Percentiles rank a stretch among this genome's conserved stretches.
Evolutionary conservation across 2,888 invertebrate genomes (phyloP).

Genomic region (Phytoseiulus persimilis): DNA sequence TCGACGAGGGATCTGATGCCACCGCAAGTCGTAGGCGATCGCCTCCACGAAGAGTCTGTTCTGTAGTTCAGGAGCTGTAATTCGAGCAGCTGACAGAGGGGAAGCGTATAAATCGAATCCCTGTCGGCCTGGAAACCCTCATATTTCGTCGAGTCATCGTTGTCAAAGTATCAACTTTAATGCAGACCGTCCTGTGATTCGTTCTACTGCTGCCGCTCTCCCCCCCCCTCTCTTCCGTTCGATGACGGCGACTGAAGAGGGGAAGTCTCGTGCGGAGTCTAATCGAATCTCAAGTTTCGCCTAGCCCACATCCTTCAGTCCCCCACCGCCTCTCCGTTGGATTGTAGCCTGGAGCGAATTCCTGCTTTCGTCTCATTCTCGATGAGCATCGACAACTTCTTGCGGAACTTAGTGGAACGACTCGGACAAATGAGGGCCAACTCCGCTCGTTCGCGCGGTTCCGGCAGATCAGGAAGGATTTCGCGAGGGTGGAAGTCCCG

Average conservation of each 20-base stretch:
- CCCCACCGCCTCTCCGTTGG: not conserved
- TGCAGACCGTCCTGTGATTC: not conserved
- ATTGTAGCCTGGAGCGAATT: not conserved
- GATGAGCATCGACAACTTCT: not conserved
- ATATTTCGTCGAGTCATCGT: not conserved
- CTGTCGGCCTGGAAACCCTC: not conserved
- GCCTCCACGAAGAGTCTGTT: too few relatives aligned
- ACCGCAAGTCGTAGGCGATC: too few relatives aligned
- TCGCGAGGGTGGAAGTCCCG: not conserved
- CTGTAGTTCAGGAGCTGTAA: not conserved
- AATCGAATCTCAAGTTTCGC: slow-evolving; percentile 5
- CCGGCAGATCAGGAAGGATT: too few relatives aligned
- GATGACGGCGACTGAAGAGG: not conserved
- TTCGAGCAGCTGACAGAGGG: not conserved
- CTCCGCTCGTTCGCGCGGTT: too few relatives aligned
- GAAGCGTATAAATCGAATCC: not conserved
- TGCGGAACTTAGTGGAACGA: not conserved
- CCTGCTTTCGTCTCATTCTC: not conserved
- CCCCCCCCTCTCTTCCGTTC: too few relatives aligned
- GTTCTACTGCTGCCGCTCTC: not conserved
- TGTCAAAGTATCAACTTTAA: not conserved
- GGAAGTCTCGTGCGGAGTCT: not conserved
- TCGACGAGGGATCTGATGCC: too few relatives aligned
- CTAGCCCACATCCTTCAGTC: not conserved
- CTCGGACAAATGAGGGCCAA: not conserved